Evolutionary conservation across 2,888 invertebrate species (phyloP).

Genomic region (Nebria brevicollis): DNA sequence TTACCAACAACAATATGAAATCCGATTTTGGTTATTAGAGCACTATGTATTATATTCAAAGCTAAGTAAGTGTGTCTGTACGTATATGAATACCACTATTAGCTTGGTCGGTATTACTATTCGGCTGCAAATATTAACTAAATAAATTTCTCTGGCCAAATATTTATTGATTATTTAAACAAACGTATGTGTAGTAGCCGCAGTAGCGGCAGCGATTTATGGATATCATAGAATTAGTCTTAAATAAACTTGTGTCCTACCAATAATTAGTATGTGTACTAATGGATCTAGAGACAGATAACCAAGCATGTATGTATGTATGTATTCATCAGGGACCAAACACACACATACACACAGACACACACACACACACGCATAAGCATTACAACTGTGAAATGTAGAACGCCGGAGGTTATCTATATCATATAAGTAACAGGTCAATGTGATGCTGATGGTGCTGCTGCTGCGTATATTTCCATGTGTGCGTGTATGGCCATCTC

Average conservation of each 20-base stretch:
- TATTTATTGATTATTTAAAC: no score
- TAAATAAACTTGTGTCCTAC: background rate
- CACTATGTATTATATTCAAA: background rate
- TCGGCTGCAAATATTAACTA: no score
- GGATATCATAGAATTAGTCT: background rate
- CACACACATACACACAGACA: no score
- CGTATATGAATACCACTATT: no score
- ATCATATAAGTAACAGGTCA: conserved; percentile 19
- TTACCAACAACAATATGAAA: conserved; percentile 41
- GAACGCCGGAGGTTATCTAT: conserved; percentile 34
- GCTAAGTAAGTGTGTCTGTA: background rate
- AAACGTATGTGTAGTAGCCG: no score
- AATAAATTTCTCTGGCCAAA: no score
- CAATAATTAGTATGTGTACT: background rate
- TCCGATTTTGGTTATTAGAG: conserved; percentile 35
- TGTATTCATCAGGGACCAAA: no score
- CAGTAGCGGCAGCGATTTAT: no score
- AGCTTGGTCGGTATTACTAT: no score
- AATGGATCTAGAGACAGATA: conserved; percentile 10
- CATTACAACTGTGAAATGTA: conserved; percentile 21
- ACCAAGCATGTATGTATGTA: conserved; percentile 19
- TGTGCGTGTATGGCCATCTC: background rate
- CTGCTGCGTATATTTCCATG: background rate
- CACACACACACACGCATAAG: no score
- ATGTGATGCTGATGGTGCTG: conserved; percentile 18